Conservation (phyloP, 2,113 vertebrate genomes). For the Antechinus stuartii region DNA sequence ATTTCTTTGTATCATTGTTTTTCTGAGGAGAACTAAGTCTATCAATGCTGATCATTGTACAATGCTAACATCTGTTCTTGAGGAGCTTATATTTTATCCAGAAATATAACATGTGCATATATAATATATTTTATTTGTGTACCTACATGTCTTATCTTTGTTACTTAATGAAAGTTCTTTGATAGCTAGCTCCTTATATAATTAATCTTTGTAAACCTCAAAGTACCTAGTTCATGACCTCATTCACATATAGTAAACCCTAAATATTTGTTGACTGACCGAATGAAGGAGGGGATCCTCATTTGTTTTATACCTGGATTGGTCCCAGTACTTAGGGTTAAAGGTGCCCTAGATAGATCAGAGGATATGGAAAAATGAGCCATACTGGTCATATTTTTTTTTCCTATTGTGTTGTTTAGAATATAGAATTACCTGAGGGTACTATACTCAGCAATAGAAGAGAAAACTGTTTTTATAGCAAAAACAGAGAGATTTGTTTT, state of each 20-base stretch:
- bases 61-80: not conserved
- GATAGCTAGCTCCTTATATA: not conserved
- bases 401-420: not conserved
- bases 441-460: not conserved
- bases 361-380: not conserved
- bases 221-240: not conserved
- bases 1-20: too few relatives aligned
- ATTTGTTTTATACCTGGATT: not conserved
- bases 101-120: not conserved
- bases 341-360: not conserved
- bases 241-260: not conserved
- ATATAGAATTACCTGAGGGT: not conserved
- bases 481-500: not conserved
- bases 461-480: not conserved
- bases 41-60: too few relatives aligned
- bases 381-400: not conserved
- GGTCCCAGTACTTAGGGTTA: not conserved
- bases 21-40: too few relatives aligned
- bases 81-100: not conserved
- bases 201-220: not conserved
- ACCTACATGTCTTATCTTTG: not conserved
- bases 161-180: not conserved
- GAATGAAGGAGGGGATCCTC: not conserved
- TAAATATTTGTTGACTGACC: not conserved
- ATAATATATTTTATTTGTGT: slow-evolving; percentile 3